Percentiles rank a stretch among this genome's conserved stretches.
Evolutionary conservation across 2,888 invertebrate genomes (phyloP).

Genomic region (Carcina quercana): DNA sequence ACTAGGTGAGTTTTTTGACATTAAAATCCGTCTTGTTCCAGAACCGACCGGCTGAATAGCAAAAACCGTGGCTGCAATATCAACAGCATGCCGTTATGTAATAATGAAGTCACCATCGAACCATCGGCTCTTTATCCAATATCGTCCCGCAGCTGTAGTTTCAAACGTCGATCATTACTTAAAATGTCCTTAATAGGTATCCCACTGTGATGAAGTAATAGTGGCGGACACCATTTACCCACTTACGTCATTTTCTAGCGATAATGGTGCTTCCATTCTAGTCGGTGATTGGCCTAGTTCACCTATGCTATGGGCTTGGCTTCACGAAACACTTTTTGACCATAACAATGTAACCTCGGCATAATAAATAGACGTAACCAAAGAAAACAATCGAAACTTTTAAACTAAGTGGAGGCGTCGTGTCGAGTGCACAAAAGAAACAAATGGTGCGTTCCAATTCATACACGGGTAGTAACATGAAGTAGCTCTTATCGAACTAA

Average conservation of each 20-base stretch:
- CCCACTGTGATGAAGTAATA: conserved; percentile 41
- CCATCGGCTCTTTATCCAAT: too few relatives aligned
- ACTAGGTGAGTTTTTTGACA: too few relatives aligned
- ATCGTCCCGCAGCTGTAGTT: too few relatives aligned
- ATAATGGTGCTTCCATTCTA: conserved; percentile 60
- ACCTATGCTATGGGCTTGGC: conserved; percentile 48
- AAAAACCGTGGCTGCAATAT: too few relatives aligned
- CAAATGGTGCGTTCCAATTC: conserved; percentile 53
- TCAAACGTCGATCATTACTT: conserved; percentile 33
- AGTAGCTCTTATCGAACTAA: conserved; percentile 66
- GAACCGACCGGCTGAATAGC: too few relatives aligned
- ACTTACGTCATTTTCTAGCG: conserved; percentile 49
- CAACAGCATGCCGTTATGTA: too few relatives aligned
- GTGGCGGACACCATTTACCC: conserved; percentile 39
- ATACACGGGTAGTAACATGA: conserved; percentile 51
- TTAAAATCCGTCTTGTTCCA: too few relatives aligned
- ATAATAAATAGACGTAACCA: conserved; percentile 19
- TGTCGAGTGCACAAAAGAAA: conserved; percentile 40
- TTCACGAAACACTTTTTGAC: conserved; percentile 50
- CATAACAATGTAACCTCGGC: conserved; percentile 33
- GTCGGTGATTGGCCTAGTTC: conserved; percentile 48
- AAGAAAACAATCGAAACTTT: conserved; percentile 51
- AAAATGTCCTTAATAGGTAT: conserved; percentile 39
- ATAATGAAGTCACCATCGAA: too few relatives aligned
- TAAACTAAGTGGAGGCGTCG: conserved; percentile 49